Conservation (phyloP, 2,113 vertebrate species). For the Meriones unguiculatus region DNA sequence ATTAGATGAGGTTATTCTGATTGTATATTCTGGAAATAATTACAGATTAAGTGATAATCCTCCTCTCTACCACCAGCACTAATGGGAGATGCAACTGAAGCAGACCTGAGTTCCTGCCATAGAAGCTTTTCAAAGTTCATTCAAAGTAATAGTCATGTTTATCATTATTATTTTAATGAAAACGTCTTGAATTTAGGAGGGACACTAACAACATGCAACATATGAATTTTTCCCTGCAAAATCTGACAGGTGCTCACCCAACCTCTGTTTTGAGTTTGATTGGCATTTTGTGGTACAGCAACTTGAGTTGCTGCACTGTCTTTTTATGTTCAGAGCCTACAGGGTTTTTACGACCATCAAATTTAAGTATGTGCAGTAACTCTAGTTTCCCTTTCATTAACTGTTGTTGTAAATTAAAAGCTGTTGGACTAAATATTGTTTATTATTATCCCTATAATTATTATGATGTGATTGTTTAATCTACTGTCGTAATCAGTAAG, state of each 20-base stretch:
- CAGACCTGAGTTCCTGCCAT: neutral
- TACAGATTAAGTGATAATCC: neutral
- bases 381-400: neutral
- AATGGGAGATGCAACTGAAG: neutral
- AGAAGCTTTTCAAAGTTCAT: neutral
- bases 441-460: too few species aligned
- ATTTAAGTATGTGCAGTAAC: neutral
- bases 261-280: neutral
- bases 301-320: neutral
- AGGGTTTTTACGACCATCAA: neutral
- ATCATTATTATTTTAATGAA: neutral
- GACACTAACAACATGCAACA: neutral
- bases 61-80: neutral
- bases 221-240: neutral
- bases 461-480: too few species aligned
- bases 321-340: neutral
- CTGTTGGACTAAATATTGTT: too few species aligned
- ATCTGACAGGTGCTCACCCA: neutral
- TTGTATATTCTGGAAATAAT: neutral
- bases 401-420: too few species aligned
- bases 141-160: neutral
- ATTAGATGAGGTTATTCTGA: neutral
- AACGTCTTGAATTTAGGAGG: neutral
- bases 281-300: neutral
- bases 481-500: too few species aligned